Evolutionary conservation across 2,113 vertebrate genomes (phyloP), one percentile per base, ranked within the genome.

Genomic region (Lasiurus cinereus): DNA sequence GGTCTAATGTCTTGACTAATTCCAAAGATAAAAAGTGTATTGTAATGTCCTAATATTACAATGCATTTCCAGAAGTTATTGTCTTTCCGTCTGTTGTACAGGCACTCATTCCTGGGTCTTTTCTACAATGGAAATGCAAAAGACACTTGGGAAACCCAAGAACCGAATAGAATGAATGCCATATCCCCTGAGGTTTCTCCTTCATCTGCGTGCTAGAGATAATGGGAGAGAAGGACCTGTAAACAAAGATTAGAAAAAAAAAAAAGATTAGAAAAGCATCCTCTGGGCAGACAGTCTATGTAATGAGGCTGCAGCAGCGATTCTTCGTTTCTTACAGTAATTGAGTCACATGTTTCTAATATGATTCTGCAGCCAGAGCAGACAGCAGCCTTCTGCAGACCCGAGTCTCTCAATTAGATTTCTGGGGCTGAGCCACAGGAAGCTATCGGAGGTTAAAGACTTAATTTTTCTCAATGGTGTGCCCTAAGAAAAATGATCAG

Each of bases 381-480:
- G 11, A 83, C 19, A 87, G 74, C 39, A 84, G 74, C 97, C 83
- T 77, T 97, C 90, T 97, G 43, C 73, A 64, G 91, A 94, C 15
- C 83, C 46, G 69, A 91, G 83, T 96, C 56, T 88, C 91, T 96
- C 0, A 95, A 93, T 97, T 96, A 97, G 85, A 83, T 2, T 15
- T 92, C 83, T 91, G 90, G 95, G 89, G 90, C 54, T 94, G 91
- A 96, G 50, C 88, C 88, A 72, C 62, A 54, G 88, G 87, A 97
- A 97, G 67, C 93, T 69, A 62, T 83, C 93, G 95, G 90, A 97
- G 16, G 69, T 92, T 97, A 97, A 97, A 97, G 89, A 74, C 93
- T 97, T 96, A 85, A 82, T 97, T 97, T 97, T 97, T 89, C 96
- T 97, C 90, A 95, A 48, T 80, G 56, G 21, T 74, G 11, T 89